Evolutionary conservation across 1,140 invertebrate genomes (phyloP).

Genomic region (Hycleus phaleratus): DNA sequence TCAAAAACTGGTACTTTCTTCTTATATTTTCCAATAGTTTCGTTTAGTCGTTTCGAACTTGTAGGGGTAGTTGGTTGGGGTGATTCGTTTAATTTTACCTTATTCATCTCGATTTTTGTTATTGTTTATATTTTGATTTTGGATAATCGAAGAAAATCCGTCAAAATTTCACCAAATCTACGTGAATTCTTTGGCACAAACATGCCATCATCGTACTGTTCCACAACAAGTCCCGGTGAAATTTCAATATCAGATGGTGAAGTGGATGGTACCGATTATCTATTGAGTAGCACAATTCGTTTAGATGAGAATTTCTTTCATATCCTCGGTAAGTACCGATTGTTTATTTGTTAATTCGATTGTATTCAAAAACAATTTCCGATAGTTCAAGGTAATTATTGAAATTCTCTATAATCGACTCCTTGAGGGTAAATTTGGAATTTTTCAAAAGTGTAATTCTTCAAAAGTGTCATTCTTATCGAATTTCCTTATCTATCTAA

Average conservation of each 20-base stretch:
- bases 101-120: background rate
- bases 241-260: conserved; percentile 42
- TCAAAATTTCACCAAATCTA: background rate
- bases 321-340: conserved; percentile 45
- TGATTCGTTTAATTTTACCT: background rate
- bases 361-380: background rate
- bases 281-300: conserved; percentile 51
- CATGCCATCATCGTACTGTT: conserved; percentile 33
- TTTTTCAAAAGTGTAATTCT: no score
- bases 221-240: conserved; percentile 33
- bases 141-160: conserved; percentile 2
- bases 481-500: no score
- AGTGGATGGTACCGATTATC: conserved; percentile 51
- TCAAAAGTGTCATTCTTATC: no score
- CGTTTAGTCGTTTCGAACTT: background rate
- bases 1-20: no score
- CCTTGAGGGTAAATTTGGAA: no score
- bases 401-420: background rate
- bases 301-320: conserved; percentile 50
- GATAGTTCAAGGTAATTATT: background rate
- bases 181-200: conserved; percentile 2
- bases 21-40: no score
- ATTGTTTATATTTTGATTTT: conserved; percentile 2
- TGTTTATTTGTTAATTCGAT: background rate
- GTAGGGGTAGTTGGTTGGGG: conserved; percentile 4